Percentiles rank a stretch among this genome's conserved stretches.
Conservation (phyloP, 1,140 invertebrate species). For the Apocrypta bakeri region DNA sequence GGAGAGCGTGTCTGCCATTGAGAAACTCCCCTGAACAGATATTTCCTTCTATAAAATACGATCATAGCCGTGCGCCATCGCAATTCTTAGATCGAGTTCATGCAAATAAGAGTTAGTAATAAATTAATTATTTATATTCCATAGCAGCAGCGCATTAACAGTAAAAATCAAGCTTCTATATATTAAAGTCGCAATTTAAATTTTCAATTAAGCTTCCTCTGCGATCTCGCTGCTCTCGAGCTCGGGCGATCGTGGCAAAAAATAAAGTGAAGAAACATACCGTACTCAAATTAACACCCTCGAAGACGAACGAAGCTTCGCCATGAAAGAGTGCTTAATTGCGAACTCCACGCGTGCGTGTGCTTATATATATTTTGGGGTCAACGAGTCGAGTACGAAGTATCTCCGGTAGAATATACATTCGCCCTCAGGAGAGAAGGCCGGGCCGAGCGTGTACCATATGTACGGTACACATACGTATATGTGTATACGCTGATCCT, state of each 20-base stretch:
- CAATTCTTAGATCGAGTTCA: not conserved
- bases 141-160: not conserved
- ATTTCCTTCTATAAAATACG: not conserved
- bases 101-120: not conserved
- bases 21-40: not conserved
- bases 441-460: not conserved
- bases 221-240: too few relatives aligned
- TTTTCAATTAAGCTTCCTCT: not conserved
- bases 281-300: constrained; percentile 17
- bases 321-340: constrained; percentile 25
- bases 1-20: not conserved
- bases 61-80: not conserved
- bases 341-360: constrained; percentile 1
- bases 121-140: not conserved
- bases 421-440: constrained; percentile 2
- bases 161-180: too few relatives aligned
- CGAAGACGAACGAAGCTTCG: not conserved
- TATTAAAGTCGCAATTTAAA: not conserved
- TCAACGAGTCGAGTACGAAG: constrained; percentile 8
- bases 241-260: too few relatives aligned
- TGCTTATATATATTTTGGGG: constrained; percentile 3
- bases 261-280: not conserved
- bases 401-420: not conserved
- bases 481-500: constrained; percentile 34
- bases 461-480: not conserved